Conservation (phyloP, 2,888 invertebrate genomes). For the Atethmia centrago region DNA sequence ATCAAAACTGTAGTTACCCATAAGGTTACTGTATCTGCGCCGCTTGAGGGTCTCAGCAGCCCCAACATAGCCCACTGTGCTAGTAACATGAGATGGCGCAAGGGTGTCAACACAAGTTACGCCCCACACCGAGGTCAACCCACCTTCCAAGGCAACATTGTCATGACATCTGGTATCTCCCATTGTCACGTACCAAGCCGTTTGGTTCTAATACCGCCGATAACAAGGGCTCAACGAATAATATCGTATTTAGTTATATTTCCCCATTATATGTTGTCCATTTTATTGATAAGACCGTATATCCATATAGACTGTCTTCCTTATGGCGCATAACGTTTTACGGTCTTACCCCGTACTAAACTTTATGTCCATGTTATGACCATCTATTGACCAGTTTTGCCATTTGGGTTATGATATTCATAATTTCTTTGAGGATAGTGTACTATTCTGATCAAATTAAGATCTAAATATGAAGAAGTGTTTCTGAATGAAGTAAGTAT, state of each 20-base stretch:
- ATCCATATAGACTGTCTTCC: slow-evolving; percentile 9
- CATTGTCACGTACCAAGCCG: no score
- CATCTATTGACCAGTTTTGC: slow-evolving; percentile 31
- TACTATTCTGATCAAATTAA: not conserved
- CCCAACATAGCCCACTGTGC: no score
- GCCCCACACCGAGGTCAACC: no score
- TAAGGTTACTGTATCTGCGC: no score
- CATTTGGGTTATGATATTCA: slow-evolving; percentile 5
- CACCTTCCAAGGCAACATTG: no score
- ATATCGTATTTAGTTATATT: not conserved
- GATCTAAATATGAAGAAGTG: not conserved
- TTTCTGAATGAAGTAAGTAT: not conserved
- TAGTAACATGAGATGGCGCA: no score
- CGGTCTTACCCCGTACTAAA: slow-evolving; percentile 18
- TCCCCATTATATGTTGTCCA: slow-evolving; percentile 3
- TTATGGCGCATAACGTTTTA: slow-evolving; percentile 37
- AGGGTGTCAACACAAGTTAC: no score
- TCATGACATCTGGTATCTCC: no score
- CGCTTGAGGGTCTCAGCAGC: no score
- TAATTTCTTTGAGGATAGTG: not conserved
- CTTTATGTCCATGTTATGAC: slow-evolving; percentile 23
- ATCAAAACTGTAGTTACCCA: no score
- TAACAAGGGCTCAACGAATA: no score
- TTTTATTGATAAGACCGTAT: slow-evolving; percentile 34
- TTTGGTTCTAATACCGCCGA: no score